These are phyloP conservation scores for Falco biarmicus DNA, from an alignment of 2,797 vertebrate genomes.

Conservation along the genomic window DNA sequence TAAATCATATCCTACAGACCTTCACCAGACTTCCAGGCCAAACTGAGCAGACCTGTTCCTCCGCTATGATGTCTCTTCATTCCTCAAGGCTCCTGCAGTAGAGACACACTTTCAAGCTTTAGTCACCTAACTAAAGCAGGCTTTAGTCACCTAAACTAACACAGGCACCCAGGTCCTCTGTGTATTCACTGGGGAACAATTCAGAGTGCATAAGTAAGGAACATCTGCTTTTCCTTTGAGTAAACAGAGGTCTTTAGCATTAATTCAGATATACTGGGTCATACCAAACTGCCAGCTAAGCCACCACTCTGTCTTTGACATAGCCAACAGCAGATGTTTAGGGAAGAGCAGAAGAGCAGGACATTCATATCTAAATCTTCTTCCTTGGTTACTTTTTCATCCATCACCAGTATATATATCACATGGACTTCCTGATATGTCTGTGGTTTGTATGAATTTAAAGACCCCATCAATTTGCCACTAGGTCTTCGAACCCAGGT, in stretches of 20 bases:
- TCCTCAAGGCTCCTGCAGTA: not conserved
- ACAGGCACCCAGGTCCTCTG: not conserved
- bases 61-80: not conserved
- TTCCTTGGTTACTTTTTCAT: not conserved
- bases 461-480: not conserved
- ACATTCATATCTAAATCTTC: not conserved
- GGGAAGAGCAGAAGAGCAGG: not conserved
- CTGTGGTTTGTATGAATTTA: not conserved
- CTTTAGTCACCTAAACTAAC: not conserved
- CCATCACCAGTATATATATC: not conserved
- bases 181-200: fast-evolving
- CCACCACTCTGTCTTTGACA: not conserved
- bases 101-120: not conserved
- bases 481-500: not conserved
- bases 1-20: not conserved
- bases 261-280: not conserved
- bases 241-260: not conserved
- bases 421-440: fast-evolving
- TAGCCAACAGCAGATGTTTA: not conserved
- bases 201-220: not conserved
- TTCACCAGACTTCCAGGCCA: not conserved
- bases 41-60: not conserved
- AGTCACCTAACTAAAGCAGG: not conserved
- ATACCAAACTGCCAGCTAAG: not conserved
- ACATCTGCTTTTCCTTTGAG: not conserved